phyloP scores from a whole-genome alignment of 1,140 invertebrate species.

The Cherax quadricarinatus region DNA sequence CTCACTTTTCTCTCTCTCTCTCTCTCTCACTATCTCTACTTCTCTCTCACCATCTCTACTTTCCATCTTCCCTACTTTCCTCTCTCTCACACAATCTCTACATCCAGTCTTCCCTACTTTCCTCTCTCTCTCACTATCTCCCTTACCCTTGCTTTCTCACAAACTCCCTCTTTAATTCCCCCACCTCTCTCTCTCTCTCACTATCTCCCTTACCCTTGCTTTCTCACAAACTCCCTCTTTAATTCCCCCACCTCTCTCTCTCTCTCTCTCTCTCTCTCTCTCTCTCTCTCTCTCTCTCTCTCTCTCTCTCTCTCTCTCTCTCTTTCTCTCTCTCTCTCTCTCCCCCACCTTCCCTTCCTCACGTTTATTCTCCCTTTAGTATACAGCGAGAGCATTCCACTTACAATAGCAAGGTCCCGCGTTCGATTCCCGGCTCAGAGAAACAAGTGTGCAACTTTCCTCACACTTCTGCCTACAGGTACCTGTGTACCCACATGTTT shows the following conservation, averaged over 20 bases:
- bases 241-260: not conserved
- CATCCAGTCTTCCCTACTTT: not conserved
- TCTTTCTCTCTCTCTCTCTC: not conserved
- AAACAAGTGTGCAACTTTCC: no score
- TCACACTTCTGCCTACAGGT: no score
- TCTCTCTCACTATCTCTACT: not conserved
- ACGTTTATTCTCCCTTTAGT: no score
- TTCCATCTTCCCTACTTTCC: not conserved
- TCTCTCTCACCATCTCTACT: not conserved
- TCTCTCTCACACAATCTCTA: not conserved
- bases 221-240: not conserved
- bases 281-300: not conserved
- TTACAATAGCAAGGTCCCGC: no score
- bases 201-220: not conserved
- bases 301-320: constrained; percentile 9
- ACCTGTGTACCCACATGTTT: no score
- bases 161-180: not conserved
- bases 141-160: not conserved
- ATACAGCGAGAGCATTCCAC: no score
- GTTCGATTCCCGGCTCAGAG: no score
- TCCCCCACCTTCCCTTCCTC: no score
- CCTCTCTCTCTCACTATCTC: not conserved
- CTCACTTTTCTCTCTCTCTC: not conserved
- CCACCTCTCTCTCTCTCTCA: not conserved
- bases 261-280: constrained; percentile 13